Evolutionary conservation across 2,797 vertebrate species (phyloP), one percentile per base, ranked within the genome.

Genomic region (Hydrophis major): DNA sequence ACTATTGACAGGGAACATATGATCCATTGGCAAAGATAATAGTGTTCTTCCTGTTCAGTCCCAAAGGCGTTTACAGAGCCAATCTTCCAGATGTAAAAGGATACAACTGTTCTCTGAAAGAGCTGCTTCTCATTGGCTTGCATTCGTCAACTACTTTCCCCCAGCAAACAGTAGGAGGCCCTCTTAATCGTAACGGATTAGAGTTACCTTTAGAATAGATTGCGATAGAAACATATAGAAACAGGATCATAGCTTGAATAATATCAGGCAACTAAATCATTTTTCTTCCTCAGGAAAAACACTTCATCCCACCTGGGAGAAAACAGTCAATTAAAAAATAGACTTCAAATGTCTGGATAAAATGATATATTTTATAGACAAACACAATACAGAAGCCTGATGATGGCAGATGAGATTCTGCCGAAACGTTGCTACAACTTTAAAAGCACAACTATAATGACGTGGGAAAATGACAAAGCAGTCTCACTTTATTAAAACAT

Each of bases 11-110:
- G 32, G 22, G 86, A 88, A 56, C 66, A 89, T 86, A 89, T 47
- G 87, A 93, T 93, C 92, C 87, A 91, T 83, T 89, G 90, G 90
- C 90, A 91, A 83, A 91, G 92, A 63, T 56, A 91, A 91, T 89
- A 93, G 61, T 20, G 61, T 74, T 93, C 83, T 93, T 90, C 86
- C 92, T 93, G 87, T 88, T 61, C 66, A 22, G 14, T 53, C 87
- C 87, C 57, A 60, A n/a, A 60, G 90, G 66, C 55, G 22, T 91
- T 93, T 91, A 56, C 22, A 83, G 47, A 63, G 42, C 42, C 60
- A 59, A 86, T 88, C 87, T 53, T 93, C 57, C 28, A 88, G 66
- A 88, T 88, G 90, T 91, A 93, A 93, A 93, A 91, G 47, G 90
- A 91, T 88, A 91, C 90, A 89, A 83, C 56, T 42, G 87, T 88